A percentile compares a stretch with the other conserved stretches of the same genome.
Evolutionary conservation across 2,113 vertebrate genomes (phyloP).

Genomic region (Eidolon helvum): DNA sequence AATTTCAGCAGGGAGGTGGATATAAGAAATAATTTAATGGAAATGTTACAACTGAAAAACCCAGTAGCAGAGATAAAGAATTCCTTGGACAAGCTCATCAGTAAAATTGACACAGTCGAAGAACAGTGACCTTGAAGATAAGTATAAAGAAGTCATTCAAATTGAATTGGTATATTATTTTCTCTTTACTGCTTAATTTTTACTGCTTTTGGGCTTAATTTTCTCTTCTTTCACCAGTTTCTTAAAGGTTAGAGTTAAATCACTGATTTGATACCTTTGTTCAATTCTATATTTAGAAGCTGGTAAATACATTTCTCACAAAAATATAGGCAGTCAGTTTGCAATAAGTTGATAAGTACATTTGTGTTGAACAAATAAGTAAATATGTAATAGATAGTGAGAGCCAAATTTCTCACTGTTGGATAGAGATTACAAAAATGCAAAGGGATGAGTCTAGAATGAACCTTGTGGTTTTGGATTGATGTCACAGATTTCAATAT

Average conservation of each 20-base stretch:
- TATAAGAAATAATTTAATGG: not conserved
- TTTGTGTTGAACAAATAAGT: not conserved
- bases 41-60: not conserved
- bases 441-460: not conserved
- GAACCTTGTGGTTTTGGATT: not conserved
- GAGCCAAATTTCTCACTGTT: not conserved
- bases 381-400: not conserved
- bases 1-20: not conserved
- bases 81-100: not conserved
- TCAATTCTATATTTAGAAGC: not conserved
- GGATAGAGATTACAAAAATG: not conserved
- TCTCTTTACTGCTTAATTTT: not conserved
- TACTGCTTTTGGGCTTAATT: not conserved
- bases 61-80: not conserved
- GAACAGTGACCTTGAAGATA: not conserved
- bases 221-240: not conserved
- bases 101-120: not conserved
- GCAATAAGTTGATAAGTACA: not conserved
- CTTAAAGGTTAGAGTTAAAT: not conserved
- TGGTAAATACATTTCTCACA: not conserved
- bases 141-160: not conserved
- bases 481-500: not conserved
- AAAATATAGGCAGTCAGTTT: not conserved
- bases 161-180: not conserved
- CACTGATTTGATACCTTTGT: not conserved